These are phyloP conservation scores for Drosophila lacertosa DNA, from an alignment of 1,140 invertebrate species.

Conservation along the genomic window DNA sequence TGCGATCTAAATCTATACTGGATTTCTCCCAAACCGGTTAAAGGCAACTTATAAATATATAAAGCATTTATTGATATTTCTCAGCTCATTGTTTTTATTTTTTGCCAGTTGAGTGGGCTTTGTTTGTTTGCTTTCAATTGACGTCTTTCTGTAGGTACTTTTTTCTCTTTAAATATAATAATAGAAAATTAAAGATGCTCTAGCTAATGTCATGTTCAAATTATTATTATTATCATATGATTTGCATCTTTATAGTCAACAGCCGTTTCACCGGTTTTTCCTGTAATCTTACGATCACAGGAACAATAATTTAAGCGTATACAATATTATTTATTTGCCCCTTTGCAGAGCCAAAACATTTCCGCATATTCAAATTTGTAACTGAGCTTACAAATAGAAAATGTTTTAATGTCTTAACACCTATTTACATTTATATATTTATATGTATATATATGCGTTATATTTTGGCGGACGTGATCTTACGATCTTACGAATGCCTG, in stretches of 20 bases:
- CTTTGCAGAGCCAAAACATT: background rate
- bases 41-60: background rate
- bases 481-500: background rate
- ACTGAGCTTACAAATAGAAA: background rate
- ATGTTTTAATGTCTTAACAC: background rate
- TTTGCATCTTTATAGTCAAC: background rate
- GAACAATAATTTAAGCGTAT: background rate
- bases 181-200: background rate
- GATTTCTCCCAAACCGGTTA: conserved; percentile 40
- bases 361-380: conserved; percentile 1
- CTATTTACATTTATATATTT: conserved; percentile 1
- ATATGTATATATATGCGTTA: no score
- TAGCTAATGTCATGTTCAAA: background rate
- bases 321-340: background rate
- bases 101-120: conserved; percentile 1
- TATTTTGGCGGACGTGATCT: background rate
- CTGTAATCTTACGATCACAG: conserved; percentile 8
- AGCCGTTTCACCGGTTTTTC: conserved; percentile 28
- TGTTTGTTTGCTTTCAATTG: conserved; percentile 5
- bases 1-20: conserved; percentile 6
- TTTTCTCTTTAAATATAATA: background rate
- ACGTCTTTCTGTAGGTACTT: background rate
- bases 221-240: conserved; percentile 13
- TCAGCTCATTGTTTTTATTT: conserved; percentile 1
- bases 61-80: background rate